Evolutionary conservation across 2,113 vertebrate species (phyloP).

Genomic region (Lophochroa leadbeateri): DNA sequence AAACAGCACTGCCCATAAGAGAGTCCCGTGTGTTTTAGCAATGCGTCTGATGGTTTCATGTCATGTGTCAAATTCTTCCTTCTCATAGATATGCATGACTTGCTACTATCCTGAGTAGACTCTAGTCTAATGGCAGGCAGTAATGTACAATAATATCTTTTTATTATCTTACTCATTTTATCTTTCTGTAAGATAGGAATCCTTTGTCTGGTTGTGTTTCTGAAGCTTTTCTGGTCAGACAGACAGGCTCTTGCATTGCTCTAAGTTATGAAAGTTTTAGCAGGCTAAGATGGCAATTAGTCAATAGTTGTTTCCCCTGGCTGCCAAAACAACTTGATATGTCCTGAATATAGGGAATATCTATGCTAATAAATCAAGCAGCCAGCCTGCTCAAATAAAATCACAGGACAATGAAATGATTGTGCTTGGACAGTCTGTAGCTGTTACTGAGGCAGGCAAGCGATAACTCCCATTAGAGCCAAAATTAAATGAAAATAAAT

Average conservation of each 20-base stretch:
- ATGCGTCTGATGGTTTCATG: neutral
- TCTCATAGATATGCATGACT: neutral
- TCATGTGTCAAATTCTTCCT: neutral
- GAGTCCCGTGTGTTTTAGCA: neutral
- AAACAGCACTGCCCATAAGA: neutral
- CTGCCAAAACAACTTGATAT: neutral
- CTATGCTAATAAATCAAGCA: neutral
- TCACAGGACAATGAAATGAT: neutral
- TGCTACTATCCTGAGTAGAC: neutral
- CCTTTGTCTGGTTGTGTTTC: neutral
- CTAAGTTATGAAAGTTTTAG: neutral
- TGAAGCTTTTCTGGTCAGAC: neutral
- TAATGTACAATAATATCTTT: neutral
- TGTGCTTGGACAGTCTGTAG: neutral
- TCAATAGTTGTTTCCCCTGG: neutral
- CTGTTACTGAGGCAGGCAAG: neutral
- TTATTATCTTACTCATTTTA: neutral
- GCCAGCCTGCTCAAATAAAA: neutral
- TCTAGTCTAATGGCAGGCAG: neutral
- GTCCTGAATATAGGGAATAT: neutral
- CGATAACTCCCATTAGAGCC: neutral
- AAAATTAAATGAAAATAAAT: neutral
- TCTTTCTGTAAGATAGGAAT: neutral
- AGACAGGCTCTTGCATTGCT: neutral
- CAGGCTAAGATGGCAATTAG: neutral